Evolutionary conservation across 2,113 vertebrate genomes (phyloP).

Genomic region (Dicerorhinus sumatrensis): DNA sequence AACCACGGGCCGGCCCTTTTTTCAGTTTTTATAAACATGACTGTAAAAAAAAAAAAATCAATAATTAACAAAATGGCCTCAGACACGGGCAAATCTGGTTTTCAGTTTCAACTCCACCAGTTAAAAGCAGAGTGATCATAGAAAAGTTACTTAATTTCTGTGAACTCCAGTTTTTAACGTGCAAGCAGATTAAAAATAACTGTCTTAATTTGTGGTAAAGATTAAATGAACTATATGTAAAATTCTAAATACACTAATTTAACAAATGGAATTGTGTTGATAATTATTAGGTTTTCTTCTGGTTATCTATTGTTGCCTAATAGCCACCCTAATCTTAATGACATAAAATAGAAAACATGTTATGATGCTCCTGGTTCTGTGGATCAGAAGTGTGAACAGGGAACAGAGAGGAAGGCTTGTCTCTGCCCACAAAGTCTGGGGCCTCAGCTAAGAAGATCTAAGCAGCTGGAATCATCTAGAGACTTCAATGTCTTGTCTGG

Average conservation of each 20-base stretch:
- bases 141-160: neutral
- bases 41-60: neutral
- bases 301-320: neutral
- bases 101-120: neutral
- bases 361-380: neutral
- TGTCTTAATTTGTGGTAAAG: neutral
- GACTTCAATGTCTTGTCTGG: neutral
- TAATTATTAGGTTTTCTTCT: neutral
- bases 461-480: neutral
- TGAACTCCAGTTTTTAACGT: neutral
- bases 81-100: conserved; percentile 9
- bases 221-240: neutral
- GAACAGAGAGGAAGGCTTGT: neutral
- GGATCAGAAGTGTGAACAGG: neutral
- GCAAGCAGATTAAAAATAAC: neutral
- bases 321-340: neutral
- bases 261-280: neutral
- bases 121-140: neutral
- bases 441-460: neutral
- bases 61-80: neutral
- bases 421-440: neutral
- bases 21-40: conserved; percentile 47
- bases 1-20: neutral
- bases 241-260: neutral
- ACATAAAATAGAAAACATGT: neutral